Base-by-base conservation (phyloP, 2,113 vertebrate species). In the Amphilophus citrinellus region DNA sequence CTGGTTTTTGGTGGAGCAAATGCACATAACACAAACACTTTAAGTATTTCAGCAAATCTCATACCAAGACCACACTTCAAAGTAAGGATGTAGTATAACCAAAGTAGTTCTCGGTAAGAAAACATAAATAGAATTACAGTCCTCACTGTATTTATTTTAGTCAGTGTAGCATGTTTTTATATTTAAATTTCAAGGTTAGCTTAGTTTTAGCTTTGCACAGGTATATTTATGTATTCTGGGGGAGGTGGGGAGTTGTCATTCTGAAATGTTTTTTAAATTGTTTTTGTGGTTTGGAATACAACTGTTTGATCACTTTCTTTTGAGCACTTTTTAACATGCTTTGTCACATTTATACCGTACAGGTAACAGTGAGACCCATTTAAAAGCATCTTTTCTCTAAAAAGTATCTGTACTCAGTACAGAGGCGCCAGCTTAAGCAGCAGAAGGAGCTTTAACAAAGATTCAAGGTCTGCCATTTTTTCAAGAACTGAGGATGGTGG, bases 311-410 rank as follows among this genome's bases (percentile, higher is more conserved):
- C 89, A 91, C 86, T 86, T 94, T 92, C 85, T 91, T 94, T 93
- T 98, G 97, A 97, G 96, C 97, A 97, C 96, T 97, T 98, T 98
- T 99, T 99, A 99, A 99, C 98, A 99, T 99, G 98, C 98, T 99
- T 99, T 99, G 98, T 99, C 97, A 98, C 98, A 98, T 99, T 99
- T 99, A 99, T 99, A 99, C 98, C 98, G 98, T 97, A 98, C 98
- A 99, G 98, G 98, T 99, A 97, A 98, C 98, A 99, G 97, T 99
- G 98, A 99, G 98, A 99, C 97, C 98, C 98, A 99, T 98, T 98
- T 98, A 96, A 98, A 98, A 97, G 96, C 98, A 97, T 97, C 98
- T 98, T 89, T 99, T 97, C 98, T 98, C 98, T 97, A 97, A 97
- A 95, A 98, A 97, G 97, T 99, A 96, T 97, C 97, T 97, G 97